Conservation (phyloP, 2,888 invertebrate genomes). For the Dichetophora obliterata region DNA sequence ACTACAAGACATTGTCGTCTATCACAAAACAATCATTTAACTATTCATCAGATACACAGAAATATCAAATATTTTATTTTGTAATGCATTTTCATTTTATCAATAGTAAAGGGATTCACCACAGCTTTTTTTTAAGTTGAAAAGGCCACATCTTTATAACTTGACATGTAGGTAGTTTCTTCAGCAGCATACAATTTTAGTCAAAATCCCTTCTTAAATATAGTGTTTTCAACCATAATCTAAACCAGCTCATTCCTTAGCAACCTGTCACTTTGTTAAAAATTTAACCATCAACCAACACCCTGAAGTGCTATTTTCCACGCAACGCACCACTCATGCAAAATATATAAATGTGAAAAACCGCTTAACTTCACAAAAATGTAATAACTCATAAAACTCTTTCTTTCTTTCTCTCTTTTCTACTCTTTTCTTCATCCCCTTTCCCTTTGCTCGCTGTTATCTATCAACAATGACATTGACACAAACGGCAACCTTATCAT, state of each 20-base stretch:
- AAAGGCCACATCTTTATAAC: too few species aligned
- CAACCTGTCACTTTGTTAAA: neutral
- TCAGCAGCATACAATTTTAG: too few species aligned
- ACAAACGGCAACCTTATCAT: neutral
- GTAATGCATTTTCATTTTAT: too few species aligned
- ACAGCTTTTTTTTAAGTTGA: too few species aligned
- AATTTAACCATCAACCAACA: neutral
- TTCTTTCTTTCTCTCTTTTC: neutral
- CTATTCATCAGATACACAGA: too few species aligned
- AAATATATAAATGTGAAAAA: neutral
- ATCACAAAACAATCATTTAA: too few species aligned
- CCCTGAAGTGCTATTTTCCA: slow-evolving; percentile 3
- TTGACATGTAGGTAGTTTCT: too few species aligned
- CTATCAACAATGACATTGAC: neutral
- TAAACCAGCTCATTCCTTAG: neutral
- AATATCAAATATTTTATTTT: too few species aligned
- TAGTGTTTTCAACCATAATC: neutral
- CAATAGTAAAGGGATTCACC: too few species aligned
- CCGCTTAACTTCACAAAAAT: neutral
- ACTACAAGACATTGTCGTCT: too few species aligned
- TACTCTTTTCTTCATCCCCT: neutral
- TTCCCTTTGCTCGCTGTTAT: neutral
- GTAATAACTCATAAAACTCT: neutral
- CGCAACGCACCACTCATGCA: neutral
- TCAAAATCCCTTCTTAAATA: neutral